phyloP scores from a whole-genome alignment of 2,888 invertebrate genomes.

The Lysandra bellargus region DNA sequence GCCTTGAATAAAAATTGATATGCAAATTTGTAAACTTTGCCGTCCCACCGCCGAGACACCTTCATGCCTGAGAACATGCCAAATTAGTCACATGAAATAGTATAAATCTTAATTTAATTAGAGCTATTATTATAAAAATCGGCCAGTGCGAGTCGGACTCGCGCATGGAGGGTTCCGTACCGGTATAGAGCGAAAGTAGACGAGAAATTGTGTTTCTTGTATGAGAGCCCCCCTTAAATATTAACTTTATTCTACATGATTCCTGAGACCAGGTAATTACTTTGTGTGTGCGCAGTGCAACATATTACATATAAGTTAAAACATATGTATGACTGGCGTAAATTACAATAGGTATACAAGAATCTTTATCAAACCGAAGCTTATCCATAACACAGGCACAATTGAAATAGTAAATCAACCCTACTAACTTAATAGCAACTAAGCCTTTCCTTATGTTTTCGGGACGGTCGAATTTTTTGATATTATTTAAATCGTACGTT shows the following conservation, averaged over 20 bases:
- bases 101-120: background rate
- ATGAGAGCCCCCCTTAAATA: no score
- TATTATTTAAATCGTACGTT: background rate
- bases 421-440: background rate
- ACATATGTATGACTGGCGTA: background rate
- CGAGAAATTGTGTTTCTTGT: no score
- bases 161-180: no score
- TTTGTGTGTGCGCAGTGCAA: background rate
- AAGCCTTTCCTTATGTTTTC: background rate
- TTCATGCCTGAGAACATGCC: background rate
- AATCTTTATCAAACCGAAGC: background rate
- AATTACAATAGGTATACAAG: background rate
- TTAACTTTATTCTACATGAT: no score
- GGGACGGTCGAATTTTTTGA: background rate
- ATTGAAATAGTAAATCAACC: background rate
- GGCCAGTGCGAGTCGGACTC: no score
- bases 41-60: background rate
- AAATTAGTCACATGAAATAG: background rate
- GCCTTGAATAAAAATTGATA: slow-evolving; percentile 6
- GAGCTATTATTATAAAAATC: background rate
- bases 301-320: no score
- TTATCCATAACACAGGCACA: background rate
- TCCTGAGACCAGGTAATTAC: no score
- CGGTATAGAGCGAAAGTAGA: no score
- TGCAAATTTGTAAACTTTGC: background rate